Percentiles rank a stretch among this genome's conserved stretches.
Evolutionary conservation across 2,113 vertebrate genomes (phyloP).

Genomic region (Uropsilus gracilis): DNA sequence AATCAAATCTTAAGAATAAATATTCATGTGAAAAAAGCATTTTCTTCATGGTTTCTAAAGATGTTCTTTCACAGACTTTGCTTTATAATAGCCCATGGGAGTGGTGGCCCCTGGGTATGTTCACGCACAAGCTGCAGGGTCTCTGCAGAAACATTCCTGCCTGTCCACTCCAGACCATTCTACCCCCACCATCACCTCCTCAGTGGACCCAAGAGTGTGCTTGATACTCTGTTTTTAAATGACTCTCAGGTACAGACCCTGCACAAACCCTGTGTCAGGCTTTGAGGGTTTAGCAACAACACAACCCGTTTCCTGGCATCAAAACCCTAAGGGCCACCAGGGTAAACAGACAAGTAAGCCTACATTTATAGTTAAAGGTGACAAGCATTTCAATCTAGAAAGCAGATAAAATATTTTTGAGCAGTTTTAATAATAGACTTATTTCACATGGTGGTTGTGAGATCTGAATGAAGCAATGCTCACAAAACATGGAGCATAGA

Average conservation of each 20-base stretch:
- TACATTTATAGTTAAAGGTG: neutral
- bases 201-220: neutral
- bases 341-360: neutral
- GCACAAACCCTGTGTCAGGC: neutral
- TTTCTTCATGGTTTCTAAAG: neutral
- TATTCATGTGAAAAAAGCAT: neutral
- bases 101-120: neutral
- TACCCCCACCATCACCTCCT: neutral
- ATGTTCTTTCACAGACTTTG: neutral
- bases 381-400: neutral
- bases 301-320: neutral
- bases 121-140: neutral
- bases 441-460: neutral
- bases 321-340: neutral
- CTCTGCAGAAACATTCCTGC: neutral
- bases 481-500: neutral
- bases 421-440: neutral
- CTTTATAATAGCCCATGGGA: neutral
- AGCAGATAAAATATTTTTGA: neutral
- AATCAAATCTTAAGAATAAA: neutral
- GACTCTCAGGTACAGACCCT: neutral
- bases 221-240: neutral
- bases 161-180: neutral
- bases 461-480: neutral
- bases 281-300: neutral